Evolutionary conservation across 2,113 vertebrate genomes (phyloP).

Genomic region (Thamnaconus septentrionalis): DNA sequence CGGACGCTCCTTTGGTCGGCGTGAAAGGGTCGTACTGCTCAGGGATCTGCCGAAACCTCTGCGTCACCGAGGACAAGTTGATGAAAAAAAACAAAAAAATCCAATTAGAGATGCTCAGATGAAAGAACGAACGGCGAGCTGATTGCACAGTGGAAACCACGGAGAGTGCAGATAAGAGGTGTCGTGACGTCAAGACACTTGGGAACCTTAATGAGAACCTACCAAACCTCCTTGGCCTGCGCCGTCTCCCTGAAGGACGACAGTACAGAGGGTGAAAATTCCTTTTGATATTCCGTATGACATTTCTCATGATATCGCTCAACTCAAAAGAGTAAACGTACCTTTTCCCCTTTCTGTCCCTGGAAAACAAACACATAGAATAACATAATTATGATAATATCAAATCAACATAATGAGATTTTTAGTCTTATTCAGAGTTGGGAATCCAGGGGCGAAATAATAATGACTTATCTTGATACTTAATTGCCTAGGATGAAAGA

Average conservation of each 20-base stretch:
- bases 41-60: slow-evolving; percentile 65
- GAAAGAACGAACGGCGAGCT: background rate
- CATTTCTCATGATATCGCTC: background rate
- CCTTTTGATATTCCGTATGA: background rate
- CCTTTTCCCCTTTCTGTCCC: slow-evolving; percentile 84
- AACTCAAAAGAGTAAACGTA: slow-evolving; percentile 33
- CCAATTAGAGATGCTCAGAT: background rate
- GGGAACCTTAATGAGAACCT: slow-evolving; percentile 34
- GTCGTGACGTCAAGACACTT: too few species aligned
- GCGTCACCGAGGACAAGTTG: slow-evolving; percentile 23
- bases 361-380: slow-evolving; percentile 39
- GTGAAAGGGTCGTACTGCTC: slow-evolving; percentile 72
- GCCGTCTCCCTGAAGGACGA: slow-evolving; percentile 46
- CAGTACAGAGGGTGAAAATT: background rate
- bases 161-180: background rate
- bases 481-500: too few species aligned
- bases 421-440: too few species aligned
- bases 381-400: background rate
- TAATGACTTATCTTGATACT: too few species aligned
- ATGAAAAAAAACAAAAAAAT: background rate
- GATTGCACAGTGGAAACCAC: background rate
- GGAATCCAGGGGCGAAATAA: too few species aligned
- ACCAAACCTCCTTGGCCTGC: slow-evolving; percentile 75
- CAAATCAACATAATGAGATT: too few species aligned
- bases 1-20: slow-evolving; percentile 83